Base-by-base conservation (phyloP, 2,797 vertebrate species). In the Choloepus didactylus region DNA sequence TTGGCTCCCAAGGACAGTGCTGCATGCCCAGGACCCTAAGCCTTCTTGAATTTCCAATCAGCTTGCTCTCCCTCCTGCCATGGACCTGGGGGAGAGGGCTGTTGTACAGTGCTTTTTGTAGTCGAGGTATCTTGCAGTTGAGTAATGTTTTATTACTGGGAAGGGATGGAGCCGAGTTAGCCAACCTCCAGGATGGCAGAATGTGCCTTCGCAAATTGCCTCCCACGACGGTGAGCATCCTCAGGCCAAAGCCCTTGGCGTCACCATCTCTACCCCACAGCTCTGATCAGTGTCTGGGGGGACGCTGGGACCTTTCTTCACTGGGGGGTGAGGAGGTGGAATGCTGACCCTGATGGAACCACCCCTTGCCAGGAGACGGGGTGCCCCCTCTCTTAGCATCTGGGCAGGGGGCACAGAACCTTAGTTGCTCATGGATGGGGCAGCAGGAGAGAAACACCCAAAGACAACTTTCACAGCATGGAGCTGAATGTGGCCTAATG, bases 121-220 rank as follows among this genome's bases (percentile, higher is more conserved):
- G 76, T 97, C 96, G 96, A 98, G 96, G 96, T 97, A 98, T 96
- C 97, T 97, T 19, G 62, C 85, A 93, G 93, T 88, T 89, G 95
- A 93, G 89, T 95, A 91, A 97, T 94, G 95, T 89, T 95, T 95
- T 94, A 38, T 95, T 82, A 91, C 25, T 35, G 76, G 62, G 76
- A 35, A 76, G 38, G 81, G 79, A 54, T 46, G 56, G 56, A 62
- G 44, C 3, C 4, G 56, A 41, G 51, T 31, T 2, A 0, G 67
- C 19, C 73, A 46, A 38, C 51, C 86, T 60, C 88, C 46, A 44
- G 9, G 49, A 51, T 14, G 64, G 54, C 2, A 82, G 66, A 87
- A 64, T 7, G 59, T 87, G 85, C 72, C 87, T 82, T 67, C 66
- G 80, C 27, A 21, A 87, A 87, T 0, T 56, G 73, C 67, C 66